A percentile compares a stretch with the other conserved stretches of the same genome.
phyloP scores from a whole-genome alignment of 1,140 invertebrate genomes.

The Chlorops oryzae region DNA sequence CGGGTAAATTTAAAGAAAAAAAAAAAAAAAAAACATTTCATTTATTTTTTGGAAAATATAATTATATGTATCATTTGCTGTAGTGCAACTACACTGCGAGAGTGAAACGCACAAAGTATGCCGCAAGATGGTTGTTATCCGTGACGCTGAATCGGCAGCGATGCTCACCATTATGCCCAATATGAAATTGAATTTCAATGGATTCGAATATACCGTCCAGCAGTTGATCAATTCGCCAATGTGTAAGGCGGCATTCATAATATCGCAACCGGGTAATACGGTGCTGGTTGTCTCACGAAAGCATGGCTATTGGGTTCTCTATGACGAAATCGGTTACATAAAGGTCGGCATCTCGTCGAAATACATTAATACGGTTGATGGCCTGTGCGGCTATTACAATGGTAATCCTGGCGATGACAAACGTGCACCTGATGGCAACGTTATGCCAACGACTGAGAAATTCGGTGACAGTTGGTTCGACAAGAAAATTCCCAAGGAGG shows the following conservation, averaged over 20 bases:
- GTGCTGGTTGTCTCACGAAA: slow-evolving; percentile 61
- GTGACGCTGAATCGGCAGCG: slow-evolving; percentile 32
- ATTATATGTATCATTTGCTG: too few species aligned
- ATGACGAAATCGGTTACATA: slow-evolving; percentile 61
- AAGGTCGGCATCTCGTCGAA: slow-evolving; percentile 65
- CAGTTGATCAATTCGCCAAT: slow-evolving; percentile 61
- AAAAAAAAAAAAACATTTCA: too few species aligned
- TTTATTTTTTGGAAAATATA: too few species aligned
- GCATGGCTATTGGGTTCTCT: slow-evolving; percentile 67
- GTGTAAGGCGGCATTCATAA: slow-evolving; percentile 57
- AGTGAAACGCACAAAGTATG: slow-evolving; percentile 53
- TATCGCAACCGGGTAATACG: slow-evolving; percentile 62
- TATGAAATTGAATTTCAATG: slow-evolving; percentile 62
- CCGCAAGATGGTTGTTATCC: slow-evolving; percentile 51
- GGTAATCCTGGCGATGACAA: slow-evolving; percentile 61
- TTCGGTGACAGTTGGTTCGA: slow-evolving; percentile 70
- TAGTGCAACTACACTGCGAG: slow-evolving; percentile 36
- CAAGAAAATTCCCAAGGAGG: slow-evolving; percentile 49
- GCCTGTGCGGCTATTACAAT: slow-evolving; percentile 73
- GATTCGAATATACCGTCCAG: slow-evolving; percentile 57
- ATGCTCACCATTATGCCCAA: slow-evolving; percentile 49
- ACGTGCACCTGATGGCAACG: slow-evolving; percentile 59
- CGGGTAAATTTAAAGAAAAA: slow-evolving; percentile 59
- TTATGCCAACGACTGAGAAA: slow-evolving; percentile 57
- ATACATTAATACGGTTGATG: slow-evolving; percentile 59